phyloP scores from a whole-genome alignment of 2,113 vertebrate species.

The Pygoscelis adeliae region DNA sequence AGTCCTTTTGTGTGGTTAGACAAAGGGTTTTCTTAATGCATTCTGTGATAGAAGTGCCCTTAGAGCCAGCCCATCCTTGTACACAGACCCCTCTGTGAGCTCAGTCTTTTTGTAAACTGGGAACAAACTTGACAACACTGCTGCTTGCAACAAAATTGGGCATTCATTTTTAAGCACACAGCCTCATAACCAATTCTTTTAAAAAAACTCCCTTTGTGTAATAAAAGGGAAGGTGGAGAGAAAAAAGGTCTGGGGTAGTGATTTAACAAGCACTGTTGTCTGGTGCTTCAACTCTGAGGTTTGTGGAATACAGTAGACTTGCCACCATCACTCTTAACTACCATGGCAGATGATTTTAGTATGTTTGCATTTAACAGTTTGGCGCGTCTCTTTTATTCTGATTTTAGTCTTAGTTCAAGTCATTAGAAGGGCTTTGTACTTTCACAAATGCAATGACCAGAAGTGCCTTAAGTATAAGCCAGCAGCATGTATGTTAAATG shows the following conservation, averaged over 20 bases:
- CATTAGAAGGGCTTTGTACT: not conserved
- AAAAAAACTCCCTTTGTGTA: slow-evolving; percentile 42
- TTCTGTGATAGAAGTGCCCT: slow-evolving; percentile 69
- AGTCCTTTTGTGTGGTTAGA: slow-evolving; percentile 53
- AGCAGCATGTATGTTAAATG: not conserved
- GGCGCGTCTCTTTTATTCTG: not conserved
- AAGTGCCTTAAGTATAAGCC: not conserved
- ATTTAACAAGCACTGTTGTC: slow-evolving; percentile 27
- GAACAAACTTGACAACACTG: slow-evolving; percentile 48
- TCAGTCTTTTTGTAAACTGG: slow-evolving; percentile 41
- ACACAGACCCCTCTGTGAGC: not conserved
- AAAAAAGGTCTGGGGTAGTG: slow-evolving; percentile 33
- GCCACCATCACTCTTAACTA: not conserved
- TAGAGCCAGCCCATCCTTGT: slow-evolving; percentile 45
- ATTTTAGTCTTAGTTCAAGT: not conserved
- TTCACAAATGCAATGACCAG: not conserved
- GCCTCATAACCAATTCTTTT: slow-evolving; percentile 53
- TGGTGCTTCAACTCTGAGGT: not conserved
- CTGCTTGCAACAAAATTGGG: slow-evolving; percentile 47
- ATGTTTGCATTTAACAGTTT: not conserved
- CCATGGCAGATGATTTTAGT: not conserved
- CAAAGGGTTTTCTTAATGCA: slow-evolving; percentile 65
- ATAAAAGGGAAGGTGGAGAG: slow-evolving; percentile 20
- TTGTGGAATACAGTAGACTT: not conserved
- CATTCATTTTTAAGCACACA: slow-evolving; percentile 49